A percentile compares a stretch with the other conserved stretches of the same genome.
phyloP scores from a whole-genome alignment of 1,140 invertebrate species.

The Musca domestica region DNA sequence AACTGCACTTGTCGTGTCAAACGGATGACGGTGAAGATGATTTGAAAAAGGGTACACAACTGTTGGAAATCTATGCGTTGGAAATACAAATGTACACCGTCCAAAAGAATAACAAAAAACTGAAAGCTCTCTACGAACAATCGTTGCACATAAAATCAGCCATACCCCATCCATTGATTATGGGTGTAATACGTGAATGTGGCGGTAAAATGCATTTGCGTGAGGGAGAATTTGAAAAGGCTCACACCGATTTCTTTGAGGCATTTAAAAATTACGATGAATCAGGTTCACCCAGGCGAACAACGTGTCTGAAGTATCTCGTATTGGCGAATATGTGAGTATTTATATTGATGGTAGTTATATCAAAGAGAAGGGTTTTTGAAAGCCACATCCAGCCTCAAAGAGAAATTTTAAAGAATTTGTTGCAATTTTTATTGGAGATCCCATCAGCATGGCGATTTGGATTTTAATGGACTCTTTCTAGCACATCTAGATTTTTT shows the following conservation, averaged over 20 bases:
- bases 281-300: slow-evolving; percentile 94
- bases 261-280: slow-evolving; percentile 99
- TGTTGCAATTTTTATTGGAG: too few relatives aligned
- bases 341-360: too few relatives aligned
- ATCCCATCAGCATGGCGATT: too few relatives aligned
- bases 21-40: slow-evolving; percentile 99
- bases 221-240: slow-evolving; percentile 98
- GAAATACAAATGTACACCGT: slow-evolving; percentile 99
- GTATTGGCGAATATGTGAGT: slow-evolving; percentile 94
- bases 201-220: slow-evolving; percentile 99
- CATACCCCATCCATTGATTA: slow-evolving; percentile 98
- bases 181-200: slow-evolving; percentile 99
- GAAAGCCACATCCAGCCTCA: too few relatives aligned
- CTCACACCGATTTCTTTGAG: slow-evolving; percentile 99
- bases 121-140: slow-evolving; percentile 97
- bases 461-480: too few relatives aligned
- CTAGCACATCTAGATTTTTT: too few relatives aligned
- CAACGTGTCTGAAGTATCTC: slow-evolving; percentile 97
- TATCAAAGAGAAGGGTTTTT: too few relatives aligned
- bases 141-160: slow-evolving; percentile 98
- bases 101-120: slow-evolving; percentile 99
- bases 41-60: slow-evolving; percentile 96
- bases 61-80: slow-evolving; percentile 97
- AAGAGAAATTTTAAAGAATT: too few relatives aligned
- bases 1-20: slow-evolving; percentile 96